Base-by-base conservation (phyloP, 2,113 vertebrate species). In the Nanger granti region DNA sequence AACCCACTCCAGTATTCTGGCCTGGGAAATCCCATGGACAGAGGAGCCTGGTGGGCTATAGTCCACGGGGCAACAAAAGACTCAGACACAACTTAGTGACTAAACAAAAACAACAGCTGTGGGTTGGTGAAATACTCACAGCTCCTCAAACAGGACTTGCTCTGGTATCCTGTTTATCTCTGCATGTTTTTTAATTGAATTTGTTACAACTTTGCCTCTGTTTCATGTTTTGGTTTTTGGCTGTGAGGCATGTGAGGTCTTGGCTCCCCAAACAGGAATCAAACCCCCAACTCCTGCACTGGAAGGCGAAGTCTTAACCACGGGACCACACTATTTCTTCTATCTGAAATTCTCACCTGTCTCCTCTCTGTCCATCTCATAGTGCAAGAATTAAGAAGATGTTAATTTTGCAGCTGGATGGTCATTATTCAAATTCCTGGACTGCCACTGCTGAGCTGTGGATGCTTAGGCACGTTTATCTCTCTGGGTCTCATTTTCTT, bases 111-210 rank as follows among this genome's bases (percentile, higher is more conserved):
- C 20, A 6, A 3, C n/a, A 24, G 69, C 69, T 47, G 5, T 10
- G 49, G 31, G 14, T 44, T 17, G 52, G 1, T 2, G 22, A 22
- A 26, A 6, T n/a, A n/a, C 3, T 7, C 13, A 20, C 0, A 37
- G 34, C 52, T 37, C 12, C 62, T 94, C 59, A 7, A 14, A 17
- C 8, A 64, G 28, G 7, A 31, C 69, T 44, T 44, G 28, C 7
- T 57, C 12, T 49, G 17, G 11, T 20, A 12, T 15, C 9, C 37
- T 13, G 1, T 12, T 31, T 11, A 4, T 87, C 18, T 93, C 44
- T 86, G 3, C 54, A 6, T 0, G 41, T 22, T n/a, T 80, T 37
- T 54, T 9, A 2, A 49, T 49, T 79, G 22, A 79, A 44, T 44
- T 44, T 79, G 73, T 79, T 79, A 44, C 41, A 79, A 8, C 24